Conservation (phyloP, 30 jellyfish, hydroid and myxozoan genomes). For the Aurelia sp. region DNA sequence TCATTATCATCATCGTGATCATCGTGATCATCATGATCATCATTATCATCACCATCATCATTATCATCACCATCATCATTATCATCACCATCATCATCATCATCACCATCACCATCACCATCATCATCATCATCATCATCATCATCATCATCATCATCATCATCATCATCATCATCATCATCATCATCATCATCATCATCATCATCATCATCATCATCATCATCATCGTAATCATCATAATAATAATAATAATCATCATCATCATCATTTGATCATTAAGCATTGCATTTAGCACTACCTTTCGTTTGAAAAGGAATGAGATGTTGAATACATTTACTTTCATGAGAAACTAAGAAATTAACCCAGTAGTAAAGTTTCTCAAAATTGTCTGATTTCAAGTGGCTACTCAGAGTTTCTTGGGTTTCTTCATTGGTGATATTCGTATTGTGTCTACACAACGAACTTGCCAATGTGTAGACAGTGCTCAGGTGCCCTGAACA, state of each 20-base stretch:
- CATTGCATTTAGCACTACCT: too few relatives aligned
- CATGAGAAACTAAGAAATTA: too few relatives aligned
- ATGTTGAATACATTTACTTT: too few relatives aligned
- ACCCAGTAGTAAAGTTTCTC: too few relatives aligned
- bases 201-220: conserved; percentile 25
- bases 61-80: conserved; percentile 4
- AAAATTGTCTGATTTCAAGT: too few relatives aligned
- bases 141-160: conserved; percentile 4
- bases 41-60: conserved; percentile 12
- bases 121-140: conserved; percentile 17
- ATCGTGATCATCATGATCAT: not conserved
- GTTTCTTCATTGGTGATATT: too few relatives aligned
- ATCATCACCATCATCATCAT: conserved; percentile 22
- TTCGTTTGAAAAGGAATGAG: too few relatives aligned
- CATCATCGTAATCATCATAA: not conserved
- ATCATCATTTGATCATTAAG: not conserved
- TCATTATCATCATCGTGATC: not conserved
- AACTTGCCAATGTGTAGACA: too few relatives aligned
- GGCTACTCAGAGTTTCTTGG: too few relatives aligned
- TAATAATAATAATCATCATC: too few relatives aligned
- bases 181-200: conserved; percentile 27
- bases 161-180: not conserved
- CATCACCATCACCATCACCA: conserved; percentile 1
- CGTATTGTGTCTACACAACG: too few relatives aligned
- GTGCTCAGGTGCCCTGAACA: too few relatives aligned